A percentile compares a stretch with the other conserved stretches of the same genome.
phyloP scores from a whole-genome alignment of 2,113 vertebrate species.

The Eolophus roseicapilla region DNA sequence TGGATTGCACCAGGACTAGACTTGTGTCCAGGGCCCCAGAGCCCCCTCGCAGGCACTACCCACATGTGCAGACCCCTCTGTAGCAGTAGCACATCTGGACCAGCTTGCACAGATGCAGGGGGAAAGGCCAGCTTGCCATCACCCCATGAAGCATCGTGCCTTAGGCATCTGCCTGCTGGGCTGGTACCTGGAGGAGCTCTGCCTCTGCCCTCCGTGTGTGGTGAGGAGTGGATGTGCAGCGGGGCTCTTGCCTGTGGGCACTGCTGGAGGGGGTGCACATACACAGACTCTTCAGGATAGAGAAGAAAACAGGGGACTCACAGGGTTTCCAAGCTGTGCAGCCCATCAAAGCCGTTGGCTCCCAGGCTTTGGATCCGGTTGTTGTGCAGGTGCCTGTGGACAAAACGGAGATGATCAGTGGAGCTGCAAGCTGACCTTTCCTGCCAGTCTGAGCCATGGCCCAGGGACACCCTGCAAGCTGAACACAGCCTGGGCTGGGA shows the following conservation, averaged over 20 bases:
- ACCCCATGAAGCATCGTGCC: background rate
- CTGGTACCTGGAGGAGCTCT: background rate
- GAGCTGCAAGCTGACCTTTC: background rate
- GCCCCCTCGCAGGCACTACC: background rate
- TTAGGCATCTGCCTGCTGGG: background rate
- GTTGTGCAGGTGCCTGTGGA: slow-evolving; percentile 92
- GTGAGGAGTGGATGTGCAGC: fast-evolving
- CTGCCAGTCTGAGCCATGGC: background rate
- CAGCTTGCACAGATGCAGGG: background rate
- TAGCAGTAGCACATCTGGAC: background rate
- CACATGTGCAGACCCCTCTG: background rate
- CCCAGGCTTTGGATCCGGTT: slow-evolving; percentile 90
- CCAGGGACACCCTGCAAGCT: background rate
- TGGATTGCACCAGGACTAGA: background rate
- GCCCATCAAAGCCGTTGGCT: slow-evolving; percentile 88
- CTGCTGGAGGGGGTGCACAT: background rate
- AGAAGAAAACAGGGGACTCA: slow-evolving; percentile 75
- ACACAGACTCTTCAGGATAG: fast-evolving
- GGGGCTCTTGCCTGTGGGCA: background rate
- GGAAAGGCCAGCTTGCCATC: background rate
- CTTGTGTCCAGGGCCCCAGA: background rate
- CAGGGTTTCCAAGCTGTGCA: slow-evolving; percentile 92
- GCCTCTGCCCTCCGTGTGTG: background rate
- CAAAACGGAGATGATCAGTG: slow-evolving; percentile 19
- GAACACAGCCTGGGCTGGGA: background rate